These are phyloP conservation scores for Ryuthela nishihirai DNA, from an alignment of 2,888 invertebrate genomes.

Conservation along the genomic window DNA sequence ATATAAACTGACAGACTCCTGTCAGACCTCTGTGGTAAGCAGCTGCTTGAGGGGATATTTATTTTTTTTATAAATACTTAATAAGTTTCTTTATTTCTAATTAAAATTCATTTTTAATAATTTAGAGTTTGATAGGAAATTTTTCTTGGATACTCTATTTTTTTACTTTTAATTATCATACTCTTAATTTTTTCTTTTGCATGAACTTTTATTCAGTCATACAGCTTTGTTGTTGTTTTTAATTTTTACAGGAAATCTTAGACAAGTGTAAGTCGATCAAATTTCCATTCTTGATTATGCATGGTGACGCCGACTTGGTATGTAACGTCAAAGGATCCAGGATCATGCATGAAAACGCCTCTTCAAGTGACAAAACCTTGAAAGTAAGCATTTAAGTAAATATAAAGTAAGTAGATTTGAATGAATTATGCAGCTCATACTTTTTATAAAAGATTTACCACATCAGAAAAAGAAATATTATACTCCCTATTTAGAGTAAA, in stretches of 20 bases:
- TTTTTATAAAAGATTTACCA: no score
- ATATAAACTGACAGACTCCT: no score
- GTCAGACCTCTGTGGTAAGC: no score
- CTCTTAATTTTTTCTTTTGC: background rate
- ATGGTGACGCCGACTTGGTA: constrained; percentile 15
- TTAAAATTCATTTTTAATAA: no score
- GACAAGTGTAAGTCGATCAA: background rate
- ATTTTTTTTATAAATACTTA: no score
- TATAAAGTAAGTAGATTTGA: no score
- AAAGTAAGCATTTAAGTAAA: constrained; percentile 4
- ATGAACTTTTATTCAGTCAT: background rate
- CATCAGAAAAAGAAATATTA: no score
- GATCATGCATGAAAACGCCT: constrained; percentile 3
- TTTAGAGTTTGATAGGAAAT: no score
- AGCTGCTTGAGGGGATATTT: no score
- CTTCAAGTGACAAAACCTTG: constrained; percentile 11
- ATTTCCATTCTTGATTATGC: constrained; percentile 11
- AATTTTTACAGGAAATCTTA: constrained; percentile 7
- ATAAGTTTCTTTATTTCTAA: no score
- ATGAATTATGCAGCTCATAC: no score
- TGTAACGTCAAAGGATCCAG: constrained; percentile 13
- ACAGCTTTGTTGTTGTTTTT: background rate
- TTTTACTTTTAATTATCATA: background rate
- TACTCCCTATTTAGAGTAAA: no score
- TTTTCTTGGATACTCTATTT: background rate